phyloP scores from a whole-genome alignment of 2,888 invertebrate genomes.

The Syritta pipiens region DNA sequence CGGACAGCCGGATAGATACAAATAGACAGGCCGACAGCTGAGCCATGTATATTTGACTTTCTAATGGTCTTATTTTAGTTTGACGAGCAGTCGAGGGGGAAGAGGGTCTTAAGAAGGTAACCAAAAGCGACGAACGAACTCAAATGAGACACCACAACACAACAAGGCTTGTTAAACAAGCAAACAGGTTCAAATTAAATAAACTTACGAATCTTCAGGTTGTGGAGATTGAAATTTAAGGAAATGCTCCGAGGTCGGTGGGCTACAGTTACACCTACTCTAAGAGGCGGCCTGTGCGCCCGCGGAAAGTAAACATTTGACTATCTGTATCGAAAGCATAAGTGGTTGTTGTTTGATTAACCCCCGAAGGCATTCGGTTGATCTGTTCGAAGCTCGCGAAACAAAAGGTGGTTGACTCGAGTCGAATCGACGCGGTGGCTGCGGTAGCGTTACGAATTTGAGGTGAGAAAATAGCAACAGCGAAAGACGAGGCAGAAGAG shows the following conservation, averaged over 20 bases:
- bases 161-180: not conserved
- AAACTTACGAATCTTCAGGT: not conserved
- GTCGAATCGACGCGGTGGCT: too few species aligned
- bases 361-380: not conserved
- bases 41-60: slow-evolving; percentile 2
- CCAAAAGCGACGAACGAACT: too few species aligned
- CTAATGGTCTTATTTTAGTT: not conserved
- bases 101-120: too few species aligned
- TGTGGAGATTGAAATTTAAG: not conserved
- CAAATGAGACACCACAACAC: not conserved
- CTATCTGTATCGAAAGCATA: slow-evolving; percentile 2
- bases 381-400: not conserved
- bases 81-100: too few species aligned
- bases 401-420: not conserved
- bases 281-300: not conserved
- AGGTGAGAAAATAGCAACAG: too few species aligned
- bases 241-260: not conserved
- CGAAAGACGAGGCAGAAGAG: too few species aligned
- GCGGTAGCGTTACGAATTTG: too few species aligned
- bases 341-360: slow-evolving; percentile 8
- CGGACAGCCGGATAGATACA: not conserved
- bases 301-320: not conserved
- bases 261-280: not conserved
- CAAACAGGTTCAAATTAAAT: not conserved
- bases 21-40: too few species aligned